Percentiles rank a stretch among this genome's conserved stretches.
phyloP scores from a whole-genome alignment of 37 sponge, comb jelly and placozoan species.

The Tethya wilhelma region DNA sequence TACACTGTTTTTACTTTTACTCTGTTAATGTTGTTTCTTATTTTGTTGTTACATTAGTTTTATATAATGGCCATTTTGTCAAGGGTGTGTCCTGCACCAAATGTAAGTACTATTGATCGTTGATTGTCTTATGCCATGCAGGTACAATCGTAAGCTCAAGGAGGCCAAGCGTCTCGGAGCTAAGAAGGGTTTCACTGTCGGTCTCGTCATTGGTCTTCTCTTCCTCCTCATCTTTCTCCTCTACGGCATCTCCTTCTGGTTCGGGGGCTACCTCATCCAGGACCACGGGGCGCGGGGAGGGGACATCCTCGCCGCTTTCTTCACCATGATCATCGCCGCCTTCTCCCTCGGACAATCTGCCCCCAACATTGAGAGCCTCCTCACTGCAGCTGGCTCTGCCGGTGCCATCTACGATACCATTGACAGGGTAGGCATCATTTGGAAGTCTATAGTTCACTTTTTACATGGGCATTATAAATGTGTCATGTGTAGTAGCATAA shows the following conservation, averaged over 20 bases:
- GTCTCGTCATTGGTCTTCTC: constrained; percentile 34
- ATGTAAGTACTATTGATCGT: no score
- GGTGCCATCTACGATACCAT: constrained; percentile 70
- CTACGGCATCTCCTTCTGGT: constrained; percentile 64
- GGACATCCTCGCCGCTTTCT: constrained; percentile 66
- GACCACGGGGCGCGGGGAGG: constrained; percentile 27
- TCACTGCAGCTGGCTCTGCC: constrained; percentile 67
- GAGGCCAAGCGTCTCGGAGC: constrained; percentile 57
- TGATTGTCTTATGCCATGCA: no score
- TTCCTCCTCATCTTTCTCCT: constrained; percentile 57
- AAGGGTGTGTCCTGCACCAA: no score
- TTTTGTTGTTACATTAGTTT: no score
- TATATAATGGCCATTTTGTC: no score
- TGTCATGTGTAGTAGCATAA: not conserved
- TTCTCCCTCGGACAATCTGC: constrained; percentile 78
- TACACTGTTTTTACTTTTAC: not conserved
- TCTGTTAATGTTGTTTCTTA: not conserved
- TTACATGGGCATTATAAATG: not conserved
- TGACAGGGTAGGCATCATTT: constrained; percentile 62
- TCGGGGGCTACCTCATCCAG: constrained; percentile 70
- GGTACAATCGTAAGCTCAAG: constrained; percentile 45
- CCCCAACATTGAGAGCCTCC: constrained; percentile 63
- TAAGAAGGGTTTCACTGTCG: constrained; percentile 61
- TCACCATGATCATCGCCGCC: constrained; percentile 71
- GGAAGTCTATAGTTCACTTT: not conserved